phyloP scores from a whole-genome alignment of 2,797 vertebrate genomes.

The Oreochromis grahami region DNA sequence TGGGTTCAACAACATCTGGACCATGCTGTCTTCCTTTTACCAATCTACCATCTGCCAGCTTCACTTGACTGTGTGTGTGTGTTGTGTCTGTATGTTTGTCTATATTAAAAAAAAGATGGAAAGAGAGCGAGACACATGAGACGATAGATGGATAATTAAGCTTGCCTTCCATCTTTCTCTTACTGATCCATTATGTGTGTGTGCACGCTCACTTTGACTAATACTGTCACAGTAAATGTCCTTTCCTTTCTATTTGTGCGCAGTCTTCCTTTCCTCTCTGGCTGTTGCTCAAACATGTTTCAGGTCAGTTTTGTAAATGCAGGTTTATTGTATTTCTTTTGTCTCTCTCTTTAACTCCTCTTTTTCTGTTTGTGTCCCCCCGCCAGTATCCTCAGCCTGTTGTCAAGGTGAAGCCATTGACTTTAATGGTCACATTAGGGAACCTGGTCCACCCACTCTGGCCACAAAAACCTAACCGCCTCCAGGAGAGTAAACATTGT shows the following conservation, averaged over 20 bases:
- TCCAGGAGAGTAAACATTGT: conserved; percentile 53
- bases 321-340: not conserved
- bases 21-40: conserved; percentile 23
- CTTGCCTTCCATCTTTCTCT: not conserved
- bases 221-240: not conserved
- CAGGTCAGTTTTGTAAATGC: not conserved
- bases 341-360: not conserved
- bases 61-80: conserved; percentile 1
- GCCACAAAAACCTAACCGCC: conserved; percentile 41
- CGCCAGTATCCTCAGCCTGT: not conserved
- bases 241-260: not conserved
- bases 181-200: not conserved
- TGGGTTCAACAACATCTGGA: conserved; percentile 61
- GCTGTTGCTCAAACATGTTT: not conserved
- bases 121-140: not conserved
- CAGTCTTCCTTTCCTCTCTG: not conserved
- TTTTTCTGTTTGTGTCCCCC: not conserved
- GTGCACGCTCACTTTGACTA: not conserved
- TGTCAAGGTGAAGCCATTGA: conserved; percentile 30
- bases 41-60: conserved; percentile 47
- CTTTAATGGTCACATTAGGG: conserved; percentile 48
- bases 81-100: not conserved
- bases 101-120: not conserved
- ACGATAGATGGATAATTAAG: not conserved
- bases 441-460: conserved; percentile 3